phyloP scores from a whole-genome alignment of 1,140 invertebrate genomes.

The Thalassaphorura encarpata region DNA sequence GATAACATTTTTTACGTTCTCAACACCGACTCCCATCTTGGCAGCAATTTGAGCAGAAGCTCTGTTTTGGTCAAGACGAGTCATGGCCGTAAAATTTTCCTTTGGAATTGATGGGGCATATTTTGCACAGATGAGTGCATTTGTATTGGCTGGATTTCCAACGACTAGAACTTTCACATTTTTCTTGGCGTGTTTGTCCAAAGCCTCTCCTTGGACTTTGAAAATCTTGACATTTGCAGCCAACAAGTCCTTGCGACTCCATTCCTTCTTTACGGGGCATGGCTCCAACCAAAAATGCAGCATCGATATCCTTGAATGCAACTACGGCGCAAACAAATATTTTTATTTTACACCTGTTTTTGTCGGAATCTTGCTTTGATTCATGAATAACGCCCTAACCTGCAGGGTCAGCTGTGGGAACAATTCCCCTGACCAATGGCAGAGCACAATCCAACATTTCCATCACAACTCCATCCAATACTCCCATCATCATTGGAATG shows the following conservation, averaged over 20 bases:
- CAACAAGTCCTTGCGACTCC: constrained; percentile 90
- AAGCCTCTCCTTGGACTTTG: constrained; percentile 81
- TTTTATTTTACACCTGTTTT: not conserved
- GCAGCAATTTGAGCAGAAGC: constrained; percentile 72
- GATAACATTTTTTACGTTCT: constrained; percentile 76
- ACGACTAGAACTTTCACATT: constrained; percentile 94
- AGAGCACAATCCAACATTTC: constrained; percentile 93
- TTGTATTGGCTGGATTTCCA: constrained; percentile 99
- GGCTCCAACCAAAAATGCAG: constrained; percentile 95
- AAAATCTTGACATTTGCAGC: constrained; percentile 99
- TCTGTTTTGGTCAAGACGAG: constrained; percentile 94
- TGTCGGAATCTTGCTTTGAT: no score
- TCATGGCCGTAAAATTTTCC: constrained; percentile 97
- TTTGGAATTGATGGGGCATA: constrained; percentile 96
- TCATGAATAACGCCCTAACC: no score
- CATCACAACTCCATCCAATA: constrained; percentile 89
- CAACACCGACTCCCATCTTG: constrained; percentile 52
- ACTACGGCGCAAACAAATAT: constrained; percentile 29
- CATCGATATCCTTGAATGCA: constrained; percentile 92
- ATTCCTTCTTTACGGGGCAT: constrained; percentile 92
- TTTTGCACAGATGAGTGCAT: constrained; percentile 79
- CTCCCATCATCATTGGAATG: constrained; percentile 88
- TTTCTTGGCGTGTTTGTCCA: constrained; percentile 88
- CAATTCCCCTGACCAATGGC: constrained; percentile 64
- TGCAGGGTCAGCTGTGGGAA: constrained; percentile 75